Conservation (phyloP, 2,113 vertebrate species). For the Melanerpes aurifrons region DNA sequence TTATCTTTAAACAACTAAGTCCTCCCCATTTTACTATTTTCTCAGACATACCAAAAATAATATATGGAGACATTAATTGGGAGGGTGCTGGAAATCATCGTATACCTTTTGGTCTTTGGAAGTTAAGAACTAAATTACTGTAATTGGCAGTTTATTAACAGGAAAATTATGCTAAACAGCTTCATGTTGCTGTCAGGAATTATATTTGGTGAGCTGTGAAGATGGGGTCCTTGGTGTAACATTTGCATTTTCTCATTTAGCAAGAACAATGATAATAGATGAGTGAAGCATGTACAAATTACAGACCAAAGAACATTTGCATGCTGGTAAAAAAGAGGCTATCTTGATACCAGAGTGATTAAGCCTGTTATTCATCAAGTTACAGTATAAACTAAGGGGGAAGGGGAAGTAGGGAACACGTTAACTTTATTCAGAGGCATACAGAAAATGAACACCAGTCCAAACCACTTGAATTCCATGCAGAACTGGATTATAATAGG, state of each 20-base stretch:
- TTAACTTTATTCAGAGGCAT: not conserved
- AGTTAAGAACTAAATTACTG: slow-evolving; percentile 78
- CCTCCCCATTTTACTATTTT: slow-evolving; percentile 62
- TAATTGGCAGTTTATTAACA: slow-evolving; percentile 92
- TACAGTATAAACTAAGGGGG: not conserved
- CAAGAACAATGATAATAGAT: slow-evolving; percentile 82
- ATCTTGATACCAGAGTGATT: slow-evolving; percentile 62
- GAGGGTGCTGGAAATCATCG: not conserved
- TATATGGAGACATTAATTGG: slow-evolving; percentile 44
- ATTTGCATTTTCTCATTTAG: slow-evolving; percentile 88
- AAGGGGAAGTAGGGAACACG: not conserved
- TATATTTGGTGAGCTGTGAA: slow-evolving; percentile 76
- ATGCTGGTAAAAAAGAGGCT: slow-evolving; percentile 55
- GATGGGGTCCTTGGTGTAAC: slow-evolving; percentile 63
- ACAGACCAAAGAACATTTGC: slow-evolving; percentile 69
- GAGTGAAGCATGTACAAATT: slow-evolving; percentile 72
- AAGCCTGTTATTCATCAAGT: slow-evolving; percentile 60
- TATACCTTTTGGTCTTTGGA: slow-evolving; percentile 59
- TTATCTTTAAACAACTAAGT: slow-evolving; percentile 47
- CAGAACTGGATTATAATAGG: not conserved
- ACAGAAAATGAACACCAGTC: not conserved
- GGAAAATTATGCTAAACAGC: slow-evolving; percentile 89
- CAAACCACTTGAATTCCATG: slow-evolving; percentile 27
- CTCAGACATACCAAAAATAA: slow-evolving; percentile 67
- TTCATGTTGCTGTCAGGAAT: slow-evolving; percentile 80